Evolutionary conservation across 2,113 vertebrate genomes (phyloP).

Genomic region (Clinocottus analis): DNA sequence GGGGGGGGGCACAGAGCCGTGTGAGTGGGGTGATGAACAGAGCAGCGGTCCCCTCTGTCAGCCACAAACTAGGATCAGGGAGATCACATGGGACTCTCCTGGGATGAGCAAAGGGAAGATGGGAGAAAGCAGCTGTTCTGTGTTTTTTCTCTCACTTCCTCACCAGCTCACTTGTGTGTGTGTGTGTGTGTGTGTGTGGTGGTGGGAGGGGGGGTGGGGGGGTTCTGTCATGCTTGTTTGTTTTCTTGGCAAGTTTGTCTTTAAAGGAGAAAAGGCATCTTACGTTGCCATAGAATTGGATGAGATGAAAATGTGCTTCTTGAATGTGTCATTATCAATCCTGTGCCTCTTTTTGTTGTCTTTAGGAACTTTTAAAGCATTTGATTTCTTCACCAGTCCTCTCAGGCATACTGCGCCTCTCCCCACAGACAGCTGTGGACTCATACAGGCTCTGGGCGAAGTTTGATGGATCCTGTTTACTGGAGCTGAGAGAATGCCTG

Average conservation of each 20-base stretch:
- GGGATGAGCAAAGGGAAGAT: conserved; percentile 71
- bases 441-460: conserved; percentile 70
- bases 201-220: too few relatives aligned
- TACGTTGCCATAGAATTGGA: conserved; percentile 31
- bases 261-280: conserved; percentile 20
- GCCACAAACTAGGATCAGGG: conserved; percentile 75
- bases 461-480: conserved; percentile 81
- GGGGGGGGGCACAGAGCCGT: conserved; percentile 46
- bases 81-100: conserved; percentile 69
- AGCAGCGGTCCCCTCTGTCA: conserved; percentile 73
- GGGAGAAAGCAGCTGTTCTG: conserved; percentile 76
- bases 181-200: too few relatives aligned
- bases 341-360: conserved; percentile 41
- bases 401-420: conserved; percentile 54
- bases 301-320: conserved; percentile 41
- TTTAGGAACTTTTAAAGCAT: conserved; percentile 49
- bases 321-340: conserved; percentile 32
- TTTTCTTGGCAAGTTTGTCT: conserved; percentile 7
- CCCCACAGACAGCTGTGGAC: conserved; percentile 67
- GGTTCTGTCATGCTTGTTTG: conserved; percentile 47
- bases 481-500: conserved; percentile 74
- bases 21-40: conserved; percentile 61
- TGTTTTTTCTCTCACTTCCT: conserved; percentile 67
- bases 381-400: conserved; percentile 69
- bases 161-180: conserved; percentile 50